Conservation (phyloP, 2,888 invertebrate genomes). For the Torymus auratus region DNA sequence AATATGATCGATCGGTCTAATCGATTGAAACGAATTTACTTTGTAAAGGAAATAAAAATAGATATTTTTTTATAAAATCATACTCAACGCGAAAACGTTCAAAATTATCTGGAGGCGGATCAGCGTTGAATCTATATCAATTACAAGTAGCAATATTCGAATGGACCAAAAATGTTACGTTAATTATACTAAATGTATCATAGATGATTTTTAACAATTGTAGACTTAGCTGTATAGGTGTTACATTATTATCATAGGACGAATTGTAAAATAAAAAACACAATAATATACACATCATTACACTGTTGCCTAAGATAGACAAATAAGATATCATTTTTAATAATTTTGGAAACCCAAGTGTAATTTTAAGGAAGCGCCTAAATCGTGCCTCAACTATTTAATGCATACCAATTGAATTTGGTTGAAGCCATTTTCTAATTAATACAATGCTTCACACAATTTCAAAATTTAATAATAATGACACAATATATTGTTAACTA, state of each 20-base stretch:
- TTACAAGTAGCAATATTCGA: conserved; percentile 58
- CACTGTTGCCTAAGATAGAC: conserved; percentile 19
- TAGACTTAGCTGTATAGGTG: conserved; percentile 26
- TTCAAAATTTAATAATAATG: too few relatives aligned
- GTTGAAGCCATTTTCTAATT: too few relatives aligned
- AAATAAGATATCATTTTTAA: conserved; percentile 15
- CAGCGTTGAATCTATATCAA: conserved; percentile 27
- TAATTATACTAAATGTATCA: conserved; percentile 53
- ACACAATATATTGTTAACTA: too few relatives aligned
- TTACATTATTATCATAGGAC: conserved; percentile 34
- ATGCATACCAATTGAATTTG: neutral
- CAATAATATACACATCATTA: conserved; percentile 26
- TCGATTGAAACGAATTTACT: conserved; percentile 31
- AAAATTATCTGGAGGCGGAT: conserved; percentile 23
- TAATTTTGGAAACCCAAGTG: neutral
- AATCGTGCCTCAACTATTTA: conserved; percentile 13
- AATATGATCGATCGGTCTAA: conserved; percentile 13
- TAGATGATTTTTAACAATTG: conserved; percentile 44
- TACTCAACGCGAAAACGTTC: conserved; percentile 10
- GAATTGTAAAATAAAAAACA: conserved; percentile 35
- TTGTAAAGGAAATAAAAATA: conserved; percentile 41
- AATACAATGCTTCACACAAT: too few relatives aligned
- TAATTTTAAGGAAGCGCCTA: too few relatives aligned
- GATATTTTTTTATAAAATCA: conserved; percentile 50
- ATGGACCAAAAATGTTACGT: conserved; percentile 61